A percentile compares a stretch with the other conserved stretches of the same genome.
Conservation (phyloP, 2,888 invertebrate species). For the Aproaerema taeniolella region DNA sequence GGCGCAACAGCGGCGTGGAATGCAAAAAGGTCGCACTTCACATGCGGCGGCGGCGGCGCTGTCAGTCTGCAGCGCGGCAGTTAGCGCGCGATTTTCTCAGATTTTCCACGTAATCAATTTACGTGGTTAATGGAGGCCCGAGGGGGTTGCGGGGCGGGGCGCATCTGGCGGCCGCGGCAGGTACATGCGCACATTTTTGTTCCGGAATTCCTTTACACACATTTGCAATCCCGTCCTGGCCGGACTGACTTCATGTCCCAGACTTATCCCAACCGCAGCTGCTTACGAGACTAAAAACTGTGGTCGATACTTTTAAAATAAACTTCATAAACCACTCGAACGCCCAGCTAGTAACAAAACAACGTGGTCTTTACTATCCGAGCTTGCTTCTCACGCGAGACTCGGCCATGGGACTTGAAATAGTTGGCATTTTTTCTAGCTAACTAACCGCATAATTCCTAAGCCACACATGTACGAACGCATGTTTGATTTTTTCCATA, state of each 20-base stretch:
- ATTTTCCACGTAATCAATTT: slow-evolving; percentile 73
- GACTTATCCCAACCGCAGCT: background rate
- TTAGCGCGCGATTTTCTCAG: slow-evolving; percentile 63
- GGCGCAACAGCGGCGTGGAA: slow-evolving; percentile 41
- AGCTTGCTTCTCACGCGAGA: slow-evolving; percentile 21
- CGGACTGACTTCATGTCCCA: slow-evolving; percentile 12
- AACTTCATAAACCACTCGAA: background rate
- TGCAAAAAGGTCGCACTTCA: slow-evolving; percentile 53
- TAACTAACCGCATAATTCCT: slow-evolving; percentile 42
- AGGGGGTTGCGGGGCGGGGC: slow-evolving; percentile 26
- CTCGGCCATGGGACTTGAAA: slow-evolving; percentile 17
- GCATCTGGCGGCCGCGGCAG: slow-evolving; percentile 38
- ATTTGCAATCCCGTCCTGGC: slow-evolving; percentile 68
- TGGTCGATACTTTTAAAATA: slow-evolving; percentile 1
- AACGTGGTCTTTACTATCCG: too few relatives aligned
- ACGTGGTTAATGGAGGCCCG: slow-evolving; percentile 41
- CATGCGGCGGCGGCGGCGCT: slow-evolving; percentile 29
- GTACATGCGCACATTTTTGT: slow-evolving; percentile 12
- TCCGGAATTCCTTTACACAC: slow-evolving; percentile 56
- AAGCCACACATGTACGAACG: slow-evolving; percentile 31
- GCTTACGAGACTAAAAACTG: background rate
- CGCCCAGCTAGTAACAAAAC: too few relatives aligned
- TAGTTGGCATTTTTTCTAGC: slow-evolving; percentile 39
- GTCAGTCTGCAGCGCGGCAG: slow-evolving; percentile 34
- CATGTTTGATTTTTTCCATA: slow-evolving; percentile 37